These are phyloP conservation scores for Xenotilapia leptura DNA, from an alignment of 2,113 vertebrate genomes.

Conservation along the genomic window DNA sequence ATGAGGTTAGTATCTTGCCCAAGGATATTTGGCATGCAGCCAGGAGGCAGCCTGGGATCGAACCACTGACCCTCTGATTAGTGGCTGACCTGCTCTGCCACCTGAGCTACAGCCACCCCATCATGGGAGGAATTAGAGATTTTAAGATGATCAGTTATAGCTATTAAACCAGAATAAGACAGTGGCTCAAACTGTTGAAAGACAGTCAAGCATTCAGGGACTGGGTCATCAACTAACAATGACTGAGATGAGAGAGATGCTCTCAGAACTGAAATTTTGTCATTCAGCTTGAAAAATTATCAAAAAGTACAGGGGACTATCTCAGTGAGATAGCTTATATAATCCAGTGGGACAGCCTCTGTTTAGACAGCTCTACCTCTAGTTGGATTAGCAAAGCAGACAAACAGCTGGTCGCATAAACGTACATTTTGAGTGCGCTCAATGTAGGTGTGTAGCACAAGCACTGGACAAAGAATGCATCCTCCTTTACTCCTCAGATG, in stretches of 20 bases:
- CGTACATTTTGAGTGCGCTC: too few relatives aligned
- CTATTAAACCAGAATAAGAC: neutral
- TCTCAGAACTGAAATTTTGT: neutral
- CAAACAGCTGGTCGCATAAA: too few relatives aligned
- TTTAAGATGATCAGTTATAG: neutral
- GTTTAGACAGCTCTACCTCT: neutral
- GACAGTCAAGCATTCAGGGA: neutral
- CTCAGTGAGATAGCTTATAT: fast-evolving
- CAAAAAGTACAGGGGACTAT: neutral
- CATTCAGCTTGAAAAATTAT: fast-evolving
- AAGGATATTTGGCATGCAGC: too few relatives aligned
- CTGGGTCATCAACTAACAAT: neutral
- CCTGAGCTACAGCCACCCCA: too few relatives aligned
- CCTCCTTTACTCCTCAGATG: too few relatives aligned
- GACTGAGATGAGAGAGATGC: neutral
- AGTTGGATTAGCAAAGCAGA: too few relatives aligned
- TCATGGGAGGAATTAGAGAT: neutral
- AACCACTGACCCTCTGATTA: too few relatives aligned
- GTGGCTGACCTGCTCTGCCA: too few relatives aligned
- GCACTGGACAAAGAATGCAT: too few relatives aligned
- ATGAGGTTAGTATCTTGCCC: too few relatives aligned
- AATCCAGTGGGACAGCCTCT: neutral
- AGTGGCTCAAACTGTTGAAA: neutral
- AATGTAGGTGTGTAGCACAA: too few relatives aligned
- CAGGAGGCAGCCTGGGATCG: too few relatives aligned